Evolutionary conservation across 2,113 vertebrate genomes (phyloP), one percentile per base, ranked within the genome.

Genomic region (Cichladusa arquata): DNA sequence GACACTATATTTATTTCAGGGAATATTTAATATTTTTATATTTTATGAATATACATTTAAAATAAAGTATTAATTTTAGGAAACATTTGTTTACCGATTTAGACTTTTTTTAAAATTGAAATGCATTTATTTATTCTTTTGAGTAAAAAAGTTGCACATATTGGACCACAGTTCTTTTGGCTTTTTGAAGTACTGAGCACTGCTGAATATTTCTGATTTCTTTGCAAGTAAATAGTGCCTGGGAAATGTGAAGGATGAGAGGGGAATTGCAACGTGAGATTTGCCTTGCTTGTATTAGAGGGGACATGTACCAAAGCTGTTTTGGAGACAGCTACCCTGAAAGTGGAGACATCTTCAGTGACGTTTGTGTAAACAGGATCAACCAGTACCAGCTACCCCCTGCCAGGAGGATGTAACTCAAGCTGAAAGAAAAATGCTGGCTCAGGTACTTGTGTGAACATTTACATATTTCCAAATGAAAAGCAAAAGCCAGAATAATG

Each of bases 311-410:
- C 45, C 33, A 62, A 86, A 81, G 23, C 31, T 64, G 40, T 12
- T 44, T 8, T 1, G 1, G 36, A 34, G 36, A 67, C 29, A 71
- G 60, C 29, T 25, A 57, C 9, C 7, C 38, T 67, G 53, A 61
- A 89, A 53, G 38, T n/a, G 33, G 42, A 87, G 45, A 34, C 6
- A 58, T n/a, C 24, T 1, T 3, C 57, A 53, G 42, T 23, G 45
- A 28, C 50, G 33, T 47, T 87, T 44, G 16, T 47, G 42, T 23
- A 53, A 86, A 53, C 20, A 34, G 23, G 19, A 13, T 53, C 53
- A 82, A 47, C 14, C 14, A 42, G 22, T n/a, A 51, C 31, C 44
- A 74, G 61, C 28, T 0, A 0, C 4, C 19, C 29, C 6, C 3
- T 0, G 2, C 7, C 12, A 86, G 67, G 18, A 80, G 36, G 25